phyloP scores from a whole-genome alignment of 2,888 invertebrate species.

The Xanthorhoe designata region DNA sequence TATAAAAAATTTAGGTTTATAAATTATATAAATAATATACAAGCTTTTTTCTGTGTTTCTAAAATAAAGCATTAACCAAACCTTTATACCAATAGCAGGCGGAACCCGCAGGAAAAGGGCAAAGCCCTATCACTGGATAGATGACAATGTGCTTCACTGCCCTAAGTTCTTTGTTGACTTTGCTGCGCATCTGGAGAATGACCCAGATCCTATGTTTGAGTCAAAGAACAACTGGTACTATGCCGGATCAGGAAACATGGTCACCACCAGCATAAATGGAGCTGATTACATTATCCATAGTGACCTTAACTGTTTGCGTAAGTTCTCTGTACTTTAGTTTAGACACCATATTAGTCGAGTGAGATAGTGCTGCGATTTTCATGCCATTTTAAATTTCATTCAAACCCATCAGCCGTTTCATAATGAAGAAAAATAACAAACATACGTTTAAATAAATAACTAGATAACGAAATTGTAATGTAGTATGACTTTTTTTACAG shows the following conservation, averaged over 20 bases:
- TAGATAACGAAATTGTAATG: neutral
- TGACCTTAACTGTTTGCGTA: slow-evolving; percentile 68
- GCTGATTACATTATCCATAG: slow-evolving; percentile 70
- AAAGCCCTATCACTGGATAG: slow-evolving; percentile 54
- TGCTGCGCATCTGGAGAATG: slow-evolving; percentile 65
- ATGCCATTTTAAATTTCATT: too few relatives aligned
- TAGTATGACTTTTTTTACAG: slow-evolving; percentile 55
- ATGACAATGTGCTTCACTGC: slow-evolving; percentile 69
- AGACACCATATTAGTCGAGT: too few relatives aligned
- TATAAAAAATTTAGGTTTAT: too few relatives aligned
- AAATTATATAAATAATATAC: too few relatives aligned
- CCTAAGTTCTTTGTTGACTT: slow-evolving; percentile 68
- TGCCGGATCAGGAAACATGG: slow-evolving; percentile 74
- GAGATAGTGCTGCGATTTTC: neutral
- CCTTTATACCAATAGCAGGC: slow-evolving; percentile 7
- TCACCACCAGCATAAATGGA: slow-evolving; percentile 58
- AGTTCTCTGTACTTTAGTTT: slow-evolving; percentile 52
- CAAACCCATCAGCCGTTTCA: too few relatives aligned
- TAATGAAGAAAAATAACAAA: too few relatives aligned
- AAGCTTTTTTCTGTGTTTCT: too few relatives aligned
- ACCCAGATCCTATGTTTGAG: slow-evolving; percentile 73
- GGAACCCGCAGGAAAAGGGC: slow-evolving; percentile 9
- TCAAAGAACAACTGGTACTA: slow-evolving; percentile 79
- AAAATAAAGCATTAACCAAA: too few relatives aligned
- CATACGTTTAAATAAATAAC: too few relatives aligned